Base-by-base conservation (phyloP, 2,113 vertebrate genomes). In the Rhodinocichla rosea region DNA sequence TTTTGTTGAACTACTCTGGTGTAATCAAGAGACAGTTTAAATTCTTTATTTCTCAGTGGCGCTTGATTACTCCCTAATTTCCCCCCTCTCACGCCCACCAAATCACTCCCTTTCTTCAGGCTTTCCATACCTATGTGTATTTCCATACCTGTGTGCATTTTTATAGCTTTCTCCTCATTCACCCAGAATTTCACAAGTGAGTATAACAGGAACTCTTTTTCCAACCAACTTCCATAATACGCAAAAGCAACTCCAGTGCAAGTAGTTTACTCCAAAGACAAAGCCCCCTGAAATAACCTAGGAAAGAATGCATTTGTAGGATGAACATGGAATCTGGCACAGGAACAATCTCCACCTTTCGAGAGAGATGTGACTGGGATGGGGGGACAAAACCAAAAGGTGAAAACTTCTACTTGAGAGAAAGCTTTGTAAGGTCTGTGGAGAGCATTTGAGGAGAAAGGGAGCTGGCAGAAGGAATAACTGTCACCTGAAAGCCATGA, bases 11-110 rank as follows among this genome's bases (percentile, higher is more conserved):
- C 42, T 82, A 33, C 40, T 76, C 59, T 62, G 18, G 24, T 69
- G 50, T 62, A 94, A 92, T 89, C 81, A 94, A 76, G n/a, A 79
- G 32, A 5, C 40, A 73, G 49, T 73, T 88, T 70, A 55, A 83
- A 83, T 80, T 90, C 55, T 39, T 69, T 86, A 67, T 77, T 91
- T 85, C 42, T 92, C 67, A 79, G 44, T 57, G 49, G 56, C 0
- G 22, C 32, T 69, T 95, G 77, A 95, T 95, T 94, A 55, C 37
- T 53, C 49, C 42, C 59, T 87, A 62, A 91, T 89, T 94, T 87
- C 7, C 17, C 47, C n/a, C 6, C 7, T 60, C 42, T 73, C 39
- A 13, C 4, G 0, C 32, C 50, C 50, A 76, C 26, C 12, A 53
- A 86, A 93, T 92, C 76, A 91, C 23, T 80, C 63, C 35, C 15